A percentile compares a stretch with the other conserved stretches of the same genome.
Conservation (phyloP, 2,888 invertebrate genomes). For the Acronicta psi region DNA sequence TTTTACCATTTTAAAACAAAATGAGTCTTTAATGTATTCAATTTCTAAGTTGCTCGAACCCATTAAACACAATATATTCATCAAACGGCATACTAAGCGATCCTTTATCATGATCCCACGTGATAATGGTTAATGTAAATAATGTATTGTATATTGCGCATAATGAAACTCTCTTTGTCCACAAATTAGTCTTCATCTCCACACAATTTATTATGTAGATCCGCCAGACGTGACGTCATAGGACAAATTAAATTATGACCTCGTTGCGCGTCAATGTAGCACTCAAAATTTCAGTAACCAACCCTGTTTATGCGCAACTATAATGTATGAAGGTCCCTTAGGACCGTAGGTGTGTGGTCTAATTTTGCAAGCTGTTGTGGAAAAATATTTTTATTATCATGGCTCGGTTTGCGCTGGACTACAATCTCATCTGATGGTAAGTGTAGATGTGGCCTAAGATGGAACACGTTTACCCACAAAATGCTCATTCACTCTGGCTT, state of each 20-base stretch:
- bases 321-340: constrained; percentile 72
- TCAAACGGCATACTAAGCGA: constrained; percentile 43
- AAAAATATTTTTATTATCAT: not conserved
- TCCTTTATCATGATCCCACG: constrained; percentile 39
- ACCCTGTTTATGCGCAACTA: constrained; percentile 73
- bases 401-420: no score
- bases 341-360: constrained; percentile 49
- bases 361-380: constrained; percentile 22
- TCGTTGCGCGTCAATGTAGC: constrained; percentile 61
- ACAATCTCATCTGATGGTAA: no score
- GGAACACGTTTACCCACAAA: no score
- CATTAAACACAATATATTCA: constrained; percentile 15
- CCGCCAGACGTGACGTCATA: constrained; percentile 55
- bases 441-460: no score
- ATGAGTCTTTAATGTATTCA: constrained; percentile 21
- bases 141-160: constrained; percentile 48
- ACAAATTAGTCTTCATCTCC: constrained; percentile 55
- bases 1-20: constrained; percentile 9
- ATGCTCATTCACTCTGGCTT: no score
- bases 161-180: constrained; percentile 52
- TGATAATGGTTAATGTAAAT: constrained; percentile 54
- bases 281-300: constrained; percentile 76
- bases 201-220: constrained; percentile 56
- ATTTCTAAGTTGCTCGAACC: not conserved
- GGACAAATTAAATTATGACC: constrained; percentile 77